Base-by-base conservation (phyloP, 2,113 vertebrate genomes). In the Aleadryas rufinucha region DNA sequence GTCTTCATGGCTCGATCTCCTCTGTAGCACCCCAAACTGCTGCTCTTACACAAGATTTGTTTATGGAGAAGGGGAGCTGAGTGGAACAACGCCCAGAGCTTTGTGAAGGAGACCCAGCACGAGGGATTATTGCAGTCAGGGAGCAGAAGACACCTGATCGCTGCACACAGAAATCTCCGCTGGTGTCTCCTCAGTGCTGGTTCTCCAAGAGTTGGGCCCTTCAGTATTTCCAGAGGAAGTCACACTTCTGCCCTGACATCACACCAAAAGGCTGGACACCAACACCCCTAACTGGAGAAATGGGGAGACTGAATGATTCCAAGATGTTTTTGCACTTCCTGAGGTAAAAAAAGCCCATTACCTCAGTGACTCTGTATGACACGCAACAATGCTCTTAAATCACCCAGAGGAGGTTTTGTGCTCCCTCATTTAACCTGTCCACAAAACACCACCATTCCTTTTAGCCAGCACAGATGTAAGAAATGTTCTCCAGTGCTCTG, bases 341-440 rank as follows among this genome's bases (percentile, higher is more conserved):
- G 11, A 91, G 42, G 39, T 84, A 33, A 64, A 87, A 70, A 49
- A 64, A 52, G 4, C 8, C 4, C 45, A 42, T 47, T 45, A 57
- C 60, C 47, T 84, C 31, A 59, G 77, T 52, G 84, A 45, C 52
- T 26, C 16, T n/a, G 59, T 20, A 12, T 30, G 77, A 69, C 37
- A 72, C 5, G 44, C 61, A 80, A 52, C 75, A 85, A 39, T 1
- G 23, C 76, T 42, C 79, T 92, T 60, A 68, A 88, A 88, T 52
- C 83, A 76, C 60, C 4, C 23, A 35, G n/a, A 56, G 33, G 59
- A 57, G 64, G 35, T n/a, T 56, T 8, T 59, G 64, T 54, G 78
- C 61, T 90, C 82, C 74, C 61, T 87, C 79, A 64, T 42, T 81
- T 74, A 59, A 89, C 81, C 80, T 75, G 68, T 12, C 72, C 72